Evolutionary conservation across 1,140 invertebrate species (phyloP).

Genomic region (Cyclargus thomasi): DNA sequence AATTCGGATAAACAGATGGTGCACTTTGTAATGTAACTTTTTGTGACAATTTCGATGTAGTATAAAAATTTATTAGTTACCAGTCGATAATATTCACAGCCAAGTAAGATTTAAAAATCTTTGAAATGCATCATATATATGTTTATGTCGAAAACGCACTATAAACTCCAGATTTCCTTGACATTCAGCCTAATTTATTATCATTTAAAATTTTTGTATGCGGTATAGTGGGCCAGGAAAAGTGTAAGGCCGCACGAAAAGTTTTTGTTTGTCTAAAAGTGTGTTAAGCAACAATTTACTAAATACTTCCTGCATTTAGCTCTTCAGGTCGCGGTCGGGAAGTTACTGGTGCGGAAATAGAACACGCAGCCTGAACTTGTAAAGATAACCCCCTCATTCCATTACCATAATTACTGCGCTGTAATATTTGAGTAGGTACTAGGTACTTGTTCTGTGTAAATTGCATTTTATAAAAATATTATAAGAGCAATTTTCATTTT

Average conservation of each 20-base stretch:
- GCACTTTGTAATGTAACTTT: background rate
- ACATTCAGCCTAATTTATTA: background rate
- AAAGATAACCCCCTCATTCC: conserved; percentile 8
- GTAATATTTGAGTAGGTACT: background rate
- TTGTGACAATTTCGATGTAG: no score
- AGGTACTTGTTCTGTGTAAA: background rate
- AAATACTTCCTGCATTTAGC: conserved; percentile 8
- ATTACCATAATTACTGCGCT: conserved; percentile 7
- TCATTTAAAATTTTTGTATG: background rate
- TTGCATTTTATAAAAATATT: no score
- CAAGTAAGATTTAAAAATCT: no score
- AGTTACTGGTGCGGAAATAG: conserved; percentile 3
- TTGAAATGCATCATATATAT: no score
- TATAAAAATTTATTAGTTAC: no score
- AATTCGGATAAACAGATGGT: background rate
- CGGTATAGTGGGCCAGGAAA: background rate
- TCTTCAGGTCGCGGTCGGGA: conserved; percentile 2
- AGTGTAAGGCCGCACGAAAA: background rate
- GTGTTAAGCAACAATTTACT: conserved; percentile 11
- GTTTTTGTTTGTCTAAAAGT: background rate
- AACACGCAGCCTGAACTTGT: conserved; percentile 1
- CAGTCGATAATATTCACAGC: no score
- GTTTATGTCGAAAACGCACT: no score
- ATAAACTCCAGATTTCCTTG: no score
- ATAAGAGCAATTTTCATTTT: no score